phyloP scores from a whole-genome alignment of 2,888 invertebrate genomes.

The Epicampocera succincta region DNA sequence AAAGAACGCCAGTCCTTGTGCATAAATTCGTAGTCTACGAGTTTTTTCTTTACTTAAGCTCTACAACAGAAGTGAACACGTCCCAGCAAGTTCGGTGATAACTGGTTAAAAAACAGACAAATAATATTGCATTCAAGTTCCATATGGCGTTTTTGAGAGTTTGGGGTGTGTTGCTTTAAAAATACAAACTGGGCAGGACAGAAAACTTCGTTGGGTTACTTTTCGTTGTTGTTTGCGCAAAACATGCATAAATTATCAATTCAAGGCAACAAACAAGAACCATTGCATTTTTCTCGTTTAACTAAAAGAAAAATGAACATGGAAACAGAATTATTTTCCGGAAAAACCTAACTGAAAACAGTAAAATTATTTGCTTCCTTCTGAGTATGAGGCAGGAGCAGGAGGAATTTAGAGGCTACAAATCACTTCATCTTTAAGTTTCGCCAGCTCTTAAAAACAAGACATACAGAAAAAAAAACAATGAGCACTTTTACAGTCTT shows the following conservation, averaged over 20 bases:
- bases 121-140: too few species aligned
- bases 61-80: background rate
- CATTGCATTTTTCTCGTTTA: background rate
- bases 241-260: constrained; percentile 54
- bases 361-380: constrained; percentile 6
- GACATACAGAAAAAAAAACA: constrained; percentile 25
- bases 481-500: background rate
- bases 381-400: background rate
- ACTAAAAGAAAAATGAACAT: constrained; percentile 20
- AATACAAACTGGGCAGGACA: too few species aligned
- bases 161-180: too few species aligned
- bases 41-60: constrained; percentile 13
- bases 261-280: constrained; percentile 36
- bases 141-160: too few species aligned
- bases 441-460: constrained; percentile 20
- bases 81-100: constrained; percentile 22
- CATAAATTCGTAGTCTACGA: constrained; percentile 4
- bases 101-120: too few species aligned
- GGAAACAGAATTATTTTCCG: constrained; percentile 36
- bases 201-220: background rate
- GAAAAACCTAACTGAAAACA: background rate
- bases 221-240: constrained; percentile 43
- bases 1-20: constrained; percentile 41
- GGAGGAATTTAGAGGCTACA: constrained; percentile 36
- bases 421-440: constrained; percentile 37